Evolutionary conservation across 2,113 vertebrate genomes (phyloP).

Genomic region (Marmota flaviventris): DNA sequence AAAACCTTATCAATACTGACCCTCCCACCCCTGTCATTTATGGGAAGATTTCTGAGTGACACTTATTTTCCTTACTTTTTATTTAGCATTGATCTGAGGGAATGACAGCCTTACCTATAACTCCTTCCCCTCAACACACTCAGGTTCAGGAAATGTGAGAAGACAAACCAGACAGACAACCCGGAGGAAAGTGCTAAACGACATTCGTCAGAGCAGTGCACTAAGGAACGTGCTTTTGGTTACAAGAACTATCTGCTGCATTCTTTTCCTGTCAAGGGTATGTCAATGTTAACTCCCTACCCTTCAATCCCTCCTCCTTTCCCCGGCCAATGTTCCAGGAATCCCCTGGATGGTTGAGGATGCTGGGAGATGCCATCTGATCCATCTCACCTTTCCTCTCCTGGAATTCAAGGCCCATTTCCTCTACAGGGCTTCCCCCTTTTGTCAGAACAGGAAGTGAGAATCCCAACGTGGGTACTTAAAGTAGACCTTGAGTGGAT

Average conservation of each 20-base stretch:
- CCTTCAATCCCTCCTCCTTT: not conserved
- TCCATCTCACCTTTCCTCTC: conserved; percentile 54
- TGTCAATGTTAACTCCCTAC: not conserved
- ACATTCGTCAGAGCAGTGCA: not conserved
- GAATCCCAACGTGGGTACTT: conserved; percentile 3
- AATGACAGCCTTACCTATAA: not conserved
- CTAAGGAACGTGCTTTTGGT: not conserved
- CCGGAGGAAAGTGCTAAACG: not conserved
- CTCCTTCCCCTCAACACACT: too few relatives aligned
- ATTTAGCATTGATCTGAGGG: not conserved
- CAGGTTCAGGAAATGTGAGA: not conserved
- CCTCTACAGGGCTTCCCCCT: conserved; percentile 66
- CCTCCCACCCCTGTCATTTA: not conserved
- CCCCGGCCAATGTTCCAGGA: not conserved
- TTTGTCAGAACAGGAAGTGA: conserved; percentile 75
- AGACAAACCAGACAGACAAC: not conserved
- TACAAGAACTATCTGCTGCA: not conserved
- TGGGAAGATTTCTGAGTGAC: not conserved
- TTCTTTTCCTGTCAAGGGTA: not conserved
- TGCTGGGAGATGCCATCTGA: conserved; percentile 20
- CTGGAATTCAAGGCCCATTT: conserved; percentile 55
- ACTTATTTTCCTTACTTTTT: conserved; percentile 52
- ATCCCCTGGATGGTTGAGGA: not conserved
- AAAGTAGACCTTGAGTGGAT: not conserved
- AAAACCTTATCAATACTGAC: not conserved